Percentiles rank a stretch among this genome's conserved stretches.
Conservation (phyloP, 2,888 invertebrate species). For the Cataglyphis rosenhaueri region DNA sequence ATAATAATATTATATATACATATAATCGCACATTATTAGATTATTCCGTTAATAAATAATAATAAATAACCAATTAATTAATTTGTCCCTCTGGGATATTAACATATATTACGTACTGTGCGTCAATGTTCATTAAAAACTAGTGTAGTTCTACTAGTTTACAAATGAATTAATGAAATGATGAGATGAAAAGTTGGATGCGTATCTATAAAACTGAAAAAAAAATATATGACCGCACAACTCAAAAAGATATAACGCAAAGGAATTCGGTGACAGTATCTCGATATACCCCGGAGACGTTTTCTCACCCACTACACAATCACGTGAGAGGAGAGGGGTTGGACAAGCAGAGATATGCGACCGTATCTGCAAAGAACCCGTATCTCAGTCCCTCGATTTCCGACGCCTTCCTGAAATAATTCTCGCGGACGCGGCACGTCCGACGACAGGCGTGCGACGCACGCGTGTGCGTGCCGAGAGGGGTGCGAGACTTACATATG, state of each 20-base stretch:
- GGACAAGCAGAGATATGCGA: constrained; percentile 41
- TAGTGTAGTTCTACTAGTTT: background rate
- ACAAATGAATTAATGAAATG: background rate
- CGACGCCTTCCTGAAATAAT: constrained; percentile 73
- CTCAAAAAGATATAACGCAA: constrained; percentile 63
- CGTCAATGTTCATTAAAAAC: background rate
- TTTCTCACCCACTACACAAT: constrained; percentile 68
- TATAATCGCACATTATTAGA: background rate
- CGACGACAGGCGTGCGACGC: constrained; percentile 51
- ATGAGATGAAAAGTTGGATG: background rate
- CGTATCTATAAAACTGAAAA: background rate
- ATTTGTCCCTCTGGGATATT: background rate
- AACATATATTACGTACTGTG: background rate
- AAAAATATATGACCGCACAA: constrained; percentile 46
- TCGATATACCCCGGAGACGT: constrained; percentile 80
- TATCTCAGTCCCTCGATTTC: constrained; percentile 72
- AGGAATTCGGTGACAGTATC: constrained; percentile 80
- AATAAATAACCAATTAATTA: constrained; percentile 13
- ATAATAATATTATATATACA: background rate
- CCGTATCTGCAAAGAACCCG: constrained; percentile 75
- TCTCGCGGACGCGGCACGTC: constrained; percentile 71
- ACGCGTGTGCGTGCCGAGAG: constrained; percentile 69
- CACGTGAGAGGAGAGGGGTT: constrained; percentile 47
- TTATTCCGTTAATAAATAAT: background rate
- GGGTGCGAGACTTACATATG: constrained; percentile 81